These are phyloP conservation scores for Caenorhabditis drosophilae DNA, from an alignment of 2,888 invertebrate genomes.

Conservation along the genomic window DNA sequence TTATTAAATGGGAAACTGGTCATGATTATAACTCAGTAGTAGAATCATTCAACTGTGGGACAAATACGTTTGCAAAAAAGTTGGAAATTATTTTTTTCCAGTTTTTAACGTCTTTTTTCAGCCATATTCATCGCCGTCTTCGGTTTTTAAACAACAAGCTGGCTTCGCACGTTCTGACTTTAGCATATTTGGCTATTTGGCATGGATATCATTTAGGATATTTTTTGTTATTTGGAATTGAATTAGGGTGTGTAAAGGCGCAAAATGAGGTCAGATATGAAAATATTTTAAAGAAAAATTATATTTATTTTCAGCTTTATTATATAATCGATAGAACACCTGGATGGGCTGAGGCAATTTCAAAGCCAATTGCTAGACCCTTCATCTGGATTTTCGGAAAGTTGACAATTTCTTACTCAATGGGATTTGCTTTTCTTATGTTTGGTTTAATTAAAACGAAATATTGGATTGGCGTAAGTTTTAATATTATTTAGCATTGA, in stretches of 20 bases:
- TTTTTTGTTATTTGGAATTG: slow-evolving; percentile 88
- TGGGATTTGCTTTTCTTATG: slow-evolving; percentile 67
- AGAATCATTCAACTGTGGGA: slow-evolving; percentile 90
- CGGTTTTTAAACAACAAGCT: slow-evolving; percentile 85
- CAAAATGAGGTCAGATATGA: slow-evolving; percentile 86
- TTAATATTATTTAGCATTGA: no score
- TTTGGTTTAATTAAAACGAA: slow-evolving; percentile 69
- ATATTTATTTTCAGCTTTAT: slow-evolving; percentile 60
- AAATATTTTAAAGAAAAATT: no score
- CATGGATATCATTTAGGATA: slow-evolving; percentile 94
- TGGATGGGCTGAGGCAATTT: slow-evolving; percentile 53
- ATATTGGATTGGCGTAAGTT: slow-evolving; percentile 62
- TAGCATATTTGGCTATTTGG: slow-evolving; percentile 90
- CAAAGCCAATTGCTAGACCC: slow-evolving; percentile 47
- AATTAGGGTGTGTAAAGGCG: slow-evolving; percentile 84
- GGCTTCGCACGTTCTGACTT: slow-evolving; percentile 81
- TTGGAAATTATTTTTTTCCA: slow-evolving; percentile 66
- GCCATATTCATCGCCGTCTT: slow-evolving; percentile 86
- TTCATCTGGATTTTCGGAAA: slow-evolving; percentile 65
- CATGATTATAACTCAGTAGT: slow-evolving; percentile 82
- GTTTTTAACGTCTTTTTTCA: slow-evolving; percentile 21
- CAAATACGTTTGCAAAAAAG: slow-evolving; percentile 90
- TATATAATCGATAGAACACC: slow-evolving; percentile 56
- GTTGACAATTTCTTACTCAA: slow-evolving; percentile 59
- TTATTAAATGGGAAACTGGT: slow-evolving; percentile 82